Percentiles rank a stretch among this genome's conserved stretches.
phyloP scores from a whole-genome alignment of 1,140 invertebrate genomes.

The Leptestheria dahalacensis region DNA sequence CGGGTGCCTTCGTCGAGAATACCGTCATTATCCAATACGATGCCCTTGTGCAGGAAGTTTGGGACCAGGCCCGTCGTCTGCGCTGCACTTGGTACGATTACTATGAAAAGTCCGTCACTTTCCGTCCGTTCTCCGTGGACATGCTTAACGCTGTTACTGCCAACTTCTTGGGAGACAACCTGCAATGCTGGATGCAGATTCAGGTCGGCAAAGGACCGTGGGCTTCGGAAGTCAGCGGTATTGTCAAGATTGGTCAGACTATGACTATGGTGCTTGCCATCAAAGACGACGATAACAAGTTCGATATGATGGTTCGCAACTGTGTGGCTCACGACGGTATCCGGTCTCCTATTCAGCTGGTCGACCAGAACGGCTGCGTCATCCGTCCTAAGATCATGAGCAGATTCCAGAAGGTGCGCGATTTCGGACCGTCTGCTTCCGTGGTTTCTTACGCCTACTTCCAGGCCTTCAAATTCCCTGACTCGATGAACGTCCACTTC shows the following conservation, averaged over 20 bases:
- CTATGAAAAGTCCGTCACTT: slow-evolving; percentile 86
- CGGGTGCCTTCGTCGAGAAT: slow-evolving; percentile 83
- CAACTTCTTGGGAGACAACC: slow-evolving; percentile 84
- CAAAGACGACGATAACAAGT: slow-evolving; percentile 89
- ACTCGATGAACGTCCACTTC: slow-evolving; percentile 94
- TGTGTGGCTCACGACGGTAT: slow-evolving; percentile 89
- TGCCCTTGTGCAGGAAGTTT: slow-evolving; percentile 82
- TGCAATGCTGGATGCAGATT: slow-evolving; percentile 93
- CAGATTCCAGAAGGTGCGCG: slow-evolving; percentile 89
- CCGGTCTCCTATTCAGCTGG: slow-evolving; percentile 75
- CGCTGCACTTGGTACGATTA: slow-evolving; percentile 89
- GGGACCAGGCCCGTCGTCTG: slow-evolving; percentile 59
- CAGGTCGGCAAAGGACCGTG: slow-evolving; percentile 87
- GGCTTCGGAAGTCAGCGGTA: slow-evolving; percentile 85
- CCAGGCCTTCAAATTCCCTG: slow-evolving; percentile 92
- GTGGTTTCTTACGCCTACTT: slow-evolving; percentile 90
- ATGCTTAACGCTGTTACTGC: slow-evolving; percentile 85
- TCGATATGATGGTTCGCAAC: slow-evolving; percentile 85
- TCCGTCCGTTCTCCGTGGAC: slow-evolving; percentile 83
- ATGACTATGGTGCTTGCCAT: slow-evolving; percentile 93
- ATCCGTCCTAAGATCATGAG: slow-evolving; percentile 82
- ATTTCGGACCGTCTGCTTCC: slow-evolving; percentile 82
- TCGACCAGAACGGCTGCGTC: slow-evolving; percentile 81
- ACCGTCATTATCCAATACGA: slow-evolving; percentile 91
- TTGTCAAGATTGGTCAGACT: slow-evolving; percentile 87